Percentiles rank a stretch among this genome's conserved stretches.
Conservation (phyloP, 2,797 vertebrate species). For the Anas bernieri region DNA sequence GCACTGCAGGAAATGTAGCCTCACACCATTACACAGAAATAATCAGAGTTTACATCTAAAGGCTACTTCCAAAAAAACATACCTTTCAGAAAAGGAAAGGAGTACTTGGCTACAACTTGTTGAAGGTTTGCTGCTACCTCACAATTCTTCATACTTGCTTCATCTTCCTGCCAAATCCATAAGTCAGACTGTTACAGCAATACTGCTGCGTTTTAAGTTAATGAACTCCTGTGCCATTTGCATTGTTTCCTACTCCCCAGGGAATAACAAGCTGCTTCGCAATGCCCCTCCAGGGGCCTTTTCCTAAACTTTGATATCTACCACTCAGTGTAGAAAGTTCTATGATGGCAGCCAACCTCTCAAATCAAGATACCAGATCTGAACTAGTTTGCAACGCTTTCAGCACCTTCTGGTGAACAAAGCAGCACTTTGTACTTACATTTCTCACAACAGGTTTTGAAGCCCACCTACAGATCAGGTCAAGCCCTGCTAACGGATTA, state of each 20-base stretch:
- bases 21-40: not conserved
- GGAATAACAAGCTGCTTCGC: not conserved
- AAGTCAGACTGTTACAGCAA: not conserved
- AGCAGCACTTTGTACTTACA: not conserved
- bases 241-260: not conserved
- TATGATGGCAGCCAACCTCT: too few species aligned
- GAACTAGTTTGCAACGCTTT: not conserved
- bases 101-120: not conserved
- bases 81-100: not conserved
- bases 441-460: not conserved
- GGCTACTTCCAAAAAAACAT: not conserved
- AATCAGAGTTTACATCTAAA: not conserved
- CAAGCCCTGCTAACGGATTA: not conserved
- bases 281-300: not conserved
- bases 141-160: not conserved
- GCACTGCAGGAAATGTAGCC: not conserved
- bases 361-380: not conserved
- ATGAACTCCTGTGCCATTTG: not conserved
- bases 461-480: not conserved
- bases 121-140: not conserved
- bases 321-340: not conserved
- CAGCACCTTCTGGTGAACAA: not conserved
- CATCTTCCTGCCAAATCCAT: not conserved
- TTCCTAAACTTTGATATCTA: not conserved
- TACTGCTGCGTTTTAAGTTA: too few species aligned